phyloP scores from a whole-genome alignment of 2,113 vertebrate genomes.

The Arenaria interpres region DNA sequence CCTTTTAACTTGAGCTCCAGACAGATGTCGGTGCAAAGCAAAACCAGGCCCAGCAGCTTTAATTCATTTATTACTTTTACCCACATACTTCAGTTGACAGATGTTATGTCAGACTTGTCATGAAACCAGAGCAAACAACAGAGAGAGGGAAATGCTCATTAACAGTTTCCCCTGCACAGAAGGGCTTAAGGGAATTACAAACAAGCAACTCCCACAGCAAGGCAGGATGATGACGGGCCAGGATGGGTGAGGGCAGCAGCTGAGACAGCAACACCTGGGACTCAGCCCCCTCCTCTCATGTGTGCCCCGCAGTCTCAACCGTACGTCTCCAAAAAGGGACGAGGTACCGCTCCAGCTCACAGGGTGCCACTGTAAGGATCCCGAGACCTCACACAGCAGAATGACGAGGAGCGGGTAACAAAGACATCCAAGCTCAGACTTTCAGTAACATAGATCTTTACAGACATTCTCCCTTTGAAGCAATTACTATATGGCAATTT shows the following conservation, averaged over 20 bases:
- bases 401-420: neutral
- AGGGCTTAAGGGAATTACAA: neutral
- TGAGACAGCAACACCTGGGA: neutral
- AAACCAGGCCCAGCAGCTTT: neutral
- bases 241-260: neutral
- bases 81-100: neutral
- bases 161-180: neutral
- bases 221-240: neutral
- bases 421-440: neutral
- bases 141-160: neutral
- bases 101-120: neutral
- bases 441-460: neutral
- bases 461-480: neutral
- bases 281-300: neutral
- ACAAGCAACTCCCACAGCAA: neutral
- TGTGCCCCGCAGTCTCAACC: neutral
- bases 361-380: neutral
- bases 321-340: neutral
- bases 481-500: neutral
- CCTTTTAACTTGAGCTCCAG: neutral
- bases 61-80: neutral
- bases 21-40: neutral
- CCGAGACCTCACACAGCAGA: neutral
- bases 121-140: neutral
- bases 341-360: accelerated